Evolutionary conservation across 1,140 invertebrate genomes (phyloP), one percentile per base, ranked within the genome.

Genomic region (Heliconius congener): DNA sequence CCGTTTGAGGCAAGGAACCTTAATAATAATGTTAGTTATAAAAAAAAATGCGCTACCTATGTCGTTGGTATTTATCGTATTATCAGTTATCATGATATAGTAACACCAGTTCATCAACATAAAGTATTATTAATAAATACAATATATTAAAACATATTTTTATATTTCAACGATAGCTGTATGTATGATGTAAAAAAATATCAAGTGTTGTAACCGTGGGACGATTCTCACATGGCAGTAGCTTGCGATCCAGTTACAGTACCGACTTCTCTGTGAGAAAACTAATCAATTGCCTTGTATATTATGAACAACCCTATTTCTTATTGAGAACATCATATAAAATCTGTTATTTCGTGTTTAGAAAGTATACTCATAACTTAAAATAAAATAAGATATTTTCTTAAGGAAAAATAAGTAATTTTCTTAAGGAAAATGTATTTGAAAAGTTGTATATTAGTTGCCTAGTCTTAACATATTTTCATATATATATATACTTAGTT

Each of bases 191-290:
- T 23, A 81, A 79, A 84, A 74, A 83, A 77, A 82, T 84, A 86
- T 86, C 77, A 81, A 81, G 79, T 60, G 78, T 79, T 83, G 83
- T 79, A 83, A 86, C 83, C 90, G 91, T 92, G 90, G 87, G 91
- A 91, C 79, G 81, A 81, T 88, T 93, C 91, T 84, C 91, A 89
- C 87, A 86, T 85, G 83, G 78, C 27, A 30, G 60, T 55, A 85
- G 81, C 75, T 76, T 50, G 82, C 83, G 89, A 91, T 93, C 89
- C 88, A 91, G 89, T 89, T 91, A 89, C 86, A 84, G 1, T 57
- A 57, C 71, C 85, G 78, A 75, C 77, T 66, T 66, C 27, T 66
- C 60, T 87, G 85, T 91, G 88, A 88, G 89, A 90, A 91, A 85
- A 73, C 72, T 85, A 72, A 83, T 86, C 83, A 81, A 85, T 84